A percentile compares a stretch with the other conserved stretches of the same genome.
These are phyloP conservation scores for Squalus acanthias DNA, from an alignment of 2,797 vertebrate species.

Conservation along the genomic window DNA sequence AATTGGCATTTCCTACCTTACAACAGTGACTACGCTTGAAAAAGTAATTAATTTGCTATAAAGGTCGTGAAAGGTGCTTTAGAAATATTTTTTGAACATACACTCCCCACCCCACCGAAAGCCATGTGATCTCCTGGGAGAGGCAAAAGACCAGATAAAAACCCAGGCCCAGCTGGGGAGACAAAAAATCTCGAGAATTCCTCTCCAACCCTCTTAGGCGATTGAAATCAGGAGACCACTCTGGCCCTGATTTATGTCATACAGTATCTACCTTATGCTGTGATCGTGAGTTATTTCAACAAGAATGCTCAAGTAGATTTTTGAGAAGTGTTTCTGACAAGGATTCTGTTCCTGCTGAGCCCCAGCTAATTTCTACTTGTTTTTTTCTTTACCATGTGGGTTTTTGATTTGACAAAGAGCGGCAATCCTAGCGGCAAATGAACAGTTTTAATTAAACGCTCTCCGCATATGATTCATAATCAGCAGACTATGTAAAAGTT, in stretches of 20 bases:
- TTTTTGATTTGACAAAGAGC: background rate
- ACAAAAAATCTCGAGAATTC: too few relatives aligned
- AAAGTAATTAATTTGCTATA: too few relatives aligned
- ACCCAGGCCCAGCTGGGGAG: too few relatives aligned
- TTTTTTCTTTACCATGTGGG: background rate
- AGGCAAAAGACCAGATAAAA: too few relatives aligned
- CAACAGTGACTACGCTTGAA: too few relatives aligned
- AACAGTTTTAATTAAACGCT: background rate
- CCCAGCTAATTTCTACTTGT: background rate
- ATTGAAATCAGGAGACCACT: too few relatives aligned
- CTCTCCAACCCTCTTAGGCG: too few relatives aligned
- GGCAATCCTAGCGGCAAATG: background rate
- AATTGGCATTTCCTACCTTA: too few relatives aligned
- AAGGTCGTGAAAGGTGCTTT: too few relatives aligned
- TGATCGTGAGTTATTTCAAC: background rate
- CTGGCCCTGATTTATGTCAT: background rate
- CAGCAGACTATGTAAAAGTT: background rate
- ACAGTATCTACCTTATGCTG: background rate
- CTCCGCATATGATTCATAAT: background rate
- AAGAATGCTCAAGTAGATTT: background rate
- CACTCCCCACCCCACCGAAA: too few relatives aligned
- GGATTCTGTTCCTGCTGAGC: background rate
- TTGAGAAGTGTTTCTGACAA: background rate
- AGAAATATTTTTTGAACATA: too few relatives aligned
- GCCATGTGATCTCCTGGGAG: too few relatives aligned